phyloP scores from a whole-genome alignment of 2,797 vertebrate species.

The Pipistrellus kuhlii region DNA sequence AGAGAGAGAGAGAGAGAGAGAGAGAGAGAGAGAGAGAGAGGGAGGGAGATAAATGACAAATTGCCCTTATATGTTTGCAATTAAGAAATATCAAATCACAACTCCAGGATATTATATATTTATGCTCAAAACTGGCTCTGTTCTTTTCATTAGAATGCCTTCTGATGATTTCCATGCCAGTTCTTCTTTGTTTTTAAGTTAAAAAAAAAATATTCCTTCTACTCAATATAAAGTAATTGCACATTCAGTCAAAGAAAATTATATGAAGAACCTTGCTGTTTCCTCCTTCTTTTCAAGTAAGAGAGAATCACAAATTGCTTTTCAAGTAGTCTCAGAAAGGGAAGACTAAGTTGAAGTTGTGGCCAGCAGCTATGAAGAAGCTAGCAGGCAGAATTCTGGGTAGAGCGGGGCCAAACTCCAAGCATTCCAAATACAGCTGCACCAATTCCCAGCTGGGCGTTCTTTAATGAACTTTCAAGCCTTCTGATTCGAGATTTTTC shows the following conservation, averaged over 20 bases:
- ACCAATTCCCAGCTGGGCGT: neutral
- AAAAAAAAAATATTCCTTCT: neutral
- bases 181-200: neutral
- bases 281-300: neutral
- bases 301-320: neutral
- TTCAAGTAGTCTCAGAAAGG: neutral
- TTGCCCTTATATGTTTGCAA: neutral
- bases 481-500: neutral
- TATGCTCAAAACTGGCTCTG: neutral
- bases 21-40: too few species aligned
- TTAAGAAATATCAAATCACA: slow-evolving; percentile 43
- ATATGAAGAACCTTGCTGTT: neutral
- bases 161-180: neutral
- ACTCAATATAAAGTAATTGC: neutral
- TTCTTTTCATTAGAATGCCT: neutral
- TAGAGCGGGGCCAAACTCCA: neutral
- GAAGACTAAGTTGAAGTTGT: neutral
- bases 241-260: neutral
- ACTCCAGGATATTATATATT: slow-evolving; percentile 24
- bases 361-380: neutral
- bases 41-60: neutral
- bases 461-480: neutral
- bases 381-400: neutral
- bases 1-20: neutral
- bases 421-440: neutral